phyloP scores from a whole-genome alignment of 2,113 vertebrate genomes.

The Phainopepla nitens region DNA sequence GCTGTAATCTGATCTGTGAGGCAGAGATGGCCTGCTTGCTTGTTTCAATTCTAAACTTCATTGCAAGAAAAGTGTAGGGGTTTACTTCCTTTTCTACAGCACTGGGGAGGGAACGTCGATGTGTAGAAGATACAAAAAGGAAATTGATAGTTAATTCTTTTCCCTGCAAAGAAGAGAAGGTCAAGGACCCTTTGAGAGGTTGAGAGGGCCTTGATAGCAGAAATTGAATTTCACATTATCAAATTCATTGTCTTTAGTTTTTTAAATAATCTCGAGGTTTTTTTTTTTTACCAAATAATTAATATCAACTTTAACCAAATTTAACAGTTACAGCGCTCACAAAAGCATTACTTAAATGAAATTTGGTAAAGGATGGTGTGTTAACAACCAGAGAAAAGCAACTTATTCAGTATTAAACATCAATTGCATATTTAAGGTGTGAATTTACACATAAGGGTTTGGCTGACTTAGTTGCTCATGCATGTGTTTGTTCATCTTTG shows the following conservation, averaged over 20 bases:
- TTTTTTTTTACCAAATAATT: background rate
- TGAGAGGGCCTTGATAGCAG: background rate
- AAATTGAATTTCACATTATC: background rate
- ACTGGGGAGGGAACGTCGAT: accelerated
- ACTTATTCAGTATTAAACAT: background rate
- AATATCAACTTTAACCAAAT: background rate
- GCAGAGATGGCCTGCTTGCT: background rate
- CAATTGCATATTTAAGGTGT: background rate
- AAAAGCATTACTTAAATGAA: background rate
- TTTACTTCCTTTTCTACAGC: background rate
- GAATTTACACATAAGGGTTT: background rate
- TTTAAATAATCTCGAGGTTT: background rate
- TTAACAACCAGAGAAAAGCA: background rate
- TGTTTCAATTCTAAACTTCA: background rate
- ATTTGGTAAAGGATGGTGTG: background rate
- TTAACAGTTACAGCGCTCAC: background rate
- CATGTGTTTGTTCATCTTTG: background rate
- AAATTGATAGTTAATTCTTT: background rate
- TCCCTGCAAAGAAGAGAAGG: background rate
- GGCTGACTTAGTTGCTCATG: background rate
- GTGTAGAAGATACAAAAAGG: background rate
- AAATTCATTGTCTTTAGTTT: background rate
- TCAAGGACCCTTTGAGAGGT: background rate
- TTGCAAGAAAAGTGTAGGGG: background rate
- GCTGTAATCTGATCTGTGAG: background rate